These are phyloP conservation scores for Bucorvus abyssinicus DNA, from an alignment of 2,797 vertebrate genomes.

Conservation along the genomic window DNA sequence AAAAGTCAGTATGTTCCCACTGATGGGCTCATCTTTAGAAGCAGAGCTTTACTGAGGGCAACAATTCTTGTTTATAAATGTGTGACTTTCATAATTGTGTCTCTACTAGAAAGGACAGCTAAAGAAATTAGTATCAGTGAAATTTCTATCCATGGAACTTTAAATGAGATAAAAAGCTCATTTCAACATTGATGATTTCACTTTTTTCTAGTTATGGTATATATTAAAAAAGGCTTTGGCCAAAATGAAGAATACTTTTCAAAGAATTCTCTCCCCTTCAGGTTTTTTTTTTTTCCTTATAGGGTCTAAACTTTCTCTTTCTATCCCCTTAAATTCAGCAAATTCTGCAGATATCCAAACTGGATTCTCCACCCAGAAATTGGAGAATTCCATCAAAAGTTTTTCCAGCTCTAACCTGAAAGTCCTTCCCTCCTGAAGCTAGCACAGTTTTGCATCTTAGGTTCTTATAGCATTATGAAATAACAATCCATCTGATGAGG, in stretches of 20 bases:
- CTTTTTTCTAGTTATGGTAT: neutral
- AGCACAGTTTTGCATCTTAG: neutral
- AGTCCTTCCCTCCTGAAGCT: neutral
- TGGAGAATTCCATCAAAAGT: neutral
- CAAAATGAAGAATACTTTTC: neutral
- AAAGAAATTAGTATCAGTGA: neutral
- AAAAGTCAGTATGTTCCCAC: neutral
- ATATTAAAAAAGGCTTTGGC: neutral
- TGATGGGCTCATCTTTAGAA: neutral
- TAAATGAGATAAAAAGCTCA: neutral
- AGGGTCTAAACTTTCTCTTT: neutral
- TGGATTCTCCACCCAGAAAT: neutral
- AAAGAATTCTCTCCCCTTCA: neutral
- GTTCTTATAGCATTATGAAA: neutral
- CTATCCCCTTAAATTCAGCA: neutral
- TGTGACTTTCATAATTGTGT: neutral
- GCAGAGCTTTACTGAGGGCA: neutral
- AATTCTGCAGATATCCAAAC: neutral
- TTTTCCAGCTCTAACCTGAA: neutral
- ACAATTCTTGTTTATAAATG: neutral
- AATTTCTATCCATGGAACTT: neutral
- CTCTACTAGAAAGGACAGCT: neutral
- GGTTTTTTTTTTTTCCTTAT: accelerated
- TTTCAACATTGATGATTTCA: neutral
- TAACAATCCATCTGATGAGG: neutral